Percentiles rank a stretch among this genome's conserved stretches.
phyloP scores from a whole-genome alignment of 2,888 invertebrate genomes.

The Ectemnius cavifrons region DNA sequence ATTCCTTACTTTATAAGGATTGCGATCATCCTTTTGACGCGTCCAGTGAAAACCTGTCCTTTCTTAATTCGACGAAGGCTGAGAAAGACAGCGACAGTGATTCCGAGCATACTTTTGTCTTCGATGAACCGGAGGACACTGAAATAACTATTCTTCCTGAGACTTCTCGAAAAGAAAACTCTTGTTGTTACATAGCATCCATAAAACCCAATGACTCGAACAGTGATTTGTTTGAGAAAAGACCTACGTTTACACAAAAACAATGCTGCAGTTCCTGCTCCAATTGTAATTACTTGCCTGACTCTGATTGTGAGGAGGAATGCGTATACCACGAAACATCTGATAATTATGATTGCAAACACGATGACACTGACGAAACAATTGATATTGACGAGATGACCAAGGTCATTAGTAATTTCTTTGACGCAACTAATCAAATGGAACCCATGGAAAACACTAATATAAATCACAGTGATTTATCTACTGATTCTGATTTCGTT shows the following conservation, averaged over 20 bases:
- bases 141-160: conserved; percentile 16
- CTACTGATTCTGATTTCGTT: not conserved
- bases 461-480: not conserved
- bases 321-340: too few relatives aligned
- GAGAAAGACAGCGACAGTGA: conserved; percentile 46
- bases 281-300: too few relatives aligned
- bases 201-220: not conserved
- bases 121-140: conserved; percentile 32
- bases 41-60: conserved; percentile 33
- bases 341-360: too few relatives aligned
- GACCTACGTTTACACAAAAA: too few relatives aligned
- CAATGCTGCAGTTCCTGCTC: too few relatives aligned
- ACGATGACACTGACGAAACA: not conserved
- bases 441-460: not conserved
- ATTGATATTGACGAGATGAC: not conserved
- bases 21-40: conserved; percentile 26
- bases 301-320: too few relatives aligned
- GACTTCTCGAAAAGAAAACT: not conserved
- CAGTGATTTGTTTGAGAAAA: too few relatives aligned
- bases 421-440: not conserved
- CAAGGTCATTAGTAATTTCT: not conserved
- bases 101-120: conserved; percentile 30
- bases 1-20: conserved; percentile 32
- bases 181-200: not conserved
- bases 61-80: conserved; percentile 48